A percentile compares a stretch with the other conserved stretches of the same genome.
These are phyloP conservation scores for Urocolius indicus DNA, from an alignment of 2,113 vertebrate species.

Conservation along the genomic window DNA sequence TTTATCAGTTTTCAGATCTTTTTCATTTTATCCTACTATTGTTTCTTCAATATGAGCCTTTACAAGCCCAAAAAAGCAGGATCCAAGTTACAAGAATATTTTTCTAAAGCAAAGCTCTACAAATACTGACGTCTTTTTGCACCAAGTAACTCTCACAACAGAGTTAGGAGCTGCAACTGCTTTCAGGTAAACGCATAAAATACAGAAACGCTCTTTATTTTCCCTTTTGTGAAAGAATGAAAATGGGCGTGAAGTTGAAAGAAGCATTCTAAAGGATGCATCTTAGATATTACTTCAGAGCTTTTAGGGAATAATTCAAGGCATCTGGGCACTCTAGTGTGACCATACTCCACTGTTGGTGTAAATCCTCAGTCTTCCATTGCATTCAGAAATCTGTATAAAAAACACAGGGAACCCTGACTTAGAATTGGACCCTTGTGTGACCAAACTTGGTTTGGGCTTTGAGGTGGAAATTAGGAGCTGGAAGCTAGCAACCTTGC, in stretches of 20 bases:
- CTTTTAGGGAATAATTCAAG: neutral
- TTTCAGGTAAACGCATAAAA: neutral
- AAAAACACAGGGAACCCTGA: neutral
- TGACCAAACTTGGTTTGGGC: neutral
- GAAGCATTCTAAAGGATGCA: neutral
- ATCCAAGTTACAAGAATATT: neutral
- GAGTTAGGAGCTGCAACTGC: neutral
- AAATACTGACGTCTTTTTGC: neutral
- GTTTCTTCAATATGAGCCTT: conserved; percentile 4
- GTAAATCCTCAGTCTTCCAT: neutral
- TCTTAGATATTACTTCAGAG: accelerated
- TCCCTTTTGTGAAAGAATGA: neutral
- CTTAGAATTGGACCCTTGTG: neutral
- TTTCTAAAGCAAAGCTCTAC: neutral
- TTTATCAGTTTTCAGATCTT: conserved; percentile 37
- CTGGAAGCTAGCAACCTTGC: neutral
- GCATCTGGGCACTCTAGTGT: neutral
- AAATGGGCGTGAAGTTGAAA: neutral
- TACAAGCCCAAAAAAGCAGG: neutral
- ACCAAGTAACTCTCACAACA: neutral
- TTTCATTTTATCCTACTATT: conserved; percentile 12
- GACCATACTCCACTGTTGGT: neutral
- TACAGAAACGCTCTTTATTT: neutral
- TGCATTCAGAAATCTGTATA: neutral
- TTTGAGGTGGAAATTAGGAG: neutral